phyloP scores from a whole-genome alignment of 2,797 vertebrate species.

The Gallinago nigripennis region DNA sequence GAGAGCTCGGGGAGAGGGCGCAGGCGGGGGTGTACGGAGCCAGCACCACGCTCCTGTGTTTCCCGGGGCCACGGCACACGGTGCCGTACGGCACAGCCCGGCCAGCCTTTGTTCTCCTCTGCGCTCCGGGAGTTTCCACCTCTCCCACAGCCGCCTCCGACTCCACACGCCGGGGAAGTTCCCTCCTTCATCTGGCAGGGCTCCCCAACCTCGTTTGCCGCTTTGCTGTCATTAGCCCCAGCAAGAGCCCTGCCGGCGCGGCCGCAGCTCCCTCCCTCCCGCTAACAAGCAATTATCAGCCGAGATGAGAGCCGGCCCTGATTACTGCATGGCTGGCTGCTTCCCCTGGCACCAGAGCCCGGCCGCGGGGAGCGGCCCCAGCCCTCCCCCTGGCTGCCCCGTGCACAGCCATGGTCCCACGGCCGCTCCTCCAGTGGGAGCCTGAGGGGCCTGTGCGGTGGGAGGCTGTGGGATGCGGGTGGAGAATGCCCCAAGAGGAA shows the following conservation, averaged over 20 bases:
- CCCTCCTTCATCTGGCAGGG: not conserved
- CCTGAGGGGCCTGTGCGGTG: not conserved
- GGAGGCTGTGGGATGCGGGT: accelerated
- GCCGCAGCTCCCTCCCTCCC: not conserved
- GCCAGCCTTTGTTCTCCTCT: not conserved
- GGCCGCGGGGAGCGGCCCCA: accelerated
- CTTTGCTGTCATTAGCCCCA: not conserved
- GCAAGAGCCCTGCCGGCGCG: not conserved
- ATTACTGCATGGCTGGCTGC: not conserved
- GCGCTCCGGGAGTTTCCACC: not conserved
- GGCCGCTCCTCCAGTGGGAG: not conserved
- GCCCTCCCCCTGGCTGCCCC: not conserved
- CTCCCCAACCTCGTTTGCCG: not conserved
- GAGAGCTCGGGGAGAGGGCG: not conserved
- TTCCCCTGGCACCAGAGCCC: not conserved
- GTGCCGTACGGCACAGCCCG: accelerated
- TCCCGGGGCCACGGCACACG: accelerated
- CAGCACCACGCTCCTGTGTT: accelerated
- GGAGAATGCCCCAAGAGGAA: accelerated
- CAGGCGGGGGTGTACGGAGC: accelerated
- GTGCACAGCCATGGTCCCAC: accelerated
- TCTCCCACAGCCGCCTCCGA: not conserved
- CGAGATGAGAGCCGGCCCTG: accelerated
- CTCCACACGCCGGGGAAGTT: accelerated
- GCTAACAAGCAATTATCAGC: not conserved